Conservation (phyloP, 2,888 invertebrate genomes). For the Chromoteleia sp. region DNA sequence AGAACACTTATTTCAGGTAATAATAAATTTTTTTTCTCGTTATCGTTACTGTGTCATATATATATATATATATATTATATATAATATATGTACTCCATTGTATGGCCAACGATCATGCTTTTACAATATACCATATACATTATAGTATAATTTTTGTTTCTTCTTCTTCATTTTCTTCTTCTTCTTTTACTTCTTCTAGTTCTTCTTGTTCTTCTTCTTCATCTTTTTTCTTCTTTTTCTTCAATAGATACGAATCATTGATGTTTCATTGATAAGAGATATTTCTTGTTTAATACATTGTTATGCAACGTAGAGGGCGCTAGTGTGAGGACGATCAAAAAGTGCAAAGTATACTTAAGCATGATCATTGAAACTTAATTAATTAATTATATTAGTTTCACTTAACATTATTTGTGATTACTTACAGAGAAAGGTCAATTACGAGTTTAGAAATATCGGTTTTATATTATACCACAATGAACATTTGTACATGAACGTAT, state of each 20-base stretch:
- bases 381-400: constrained; percentile 29
- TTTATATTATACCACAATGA: constrained; percentile 79
- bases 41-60: constrained; percentile 75
- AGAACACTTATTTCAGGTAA: constrained; percentile 60
- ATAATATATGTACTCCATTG: constrained; percentile 80
- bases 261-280: constrained; percentile 8
- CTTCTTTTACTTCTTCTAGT: too few species aligned
- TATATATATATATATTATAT: constrained; percentile 75
- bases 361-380: constrained; percentile 75
- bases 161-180: too few species aligned
- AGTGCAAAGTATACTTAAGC: constrained; percentile 58
- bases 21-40: constrained; percentile 68
- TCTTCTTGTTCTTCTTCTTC: too few species aligned
- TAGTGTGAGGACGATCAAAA: neutral
- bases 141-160: constrained; percentile 74
- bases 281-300: constrained; percentile 22
- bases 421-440: neutral
- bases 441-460: constrained; percentile 72
- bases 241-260: constrained; percentile 46
- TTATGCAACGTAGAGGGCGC: constrained; percentile 25
- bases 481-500: constrained; percentile 78
- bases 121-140: constrained; percentile 78
- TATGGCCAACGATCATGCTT: constrained; percentile 84
- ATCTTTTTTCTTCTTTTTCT: too few species aligned
- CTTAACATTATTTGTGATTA: constrained; percentile 46